Base-by-base conservation (phyloP, 2,888 invertebrate genomes). In the Hemaris fuciformis region DNA sequence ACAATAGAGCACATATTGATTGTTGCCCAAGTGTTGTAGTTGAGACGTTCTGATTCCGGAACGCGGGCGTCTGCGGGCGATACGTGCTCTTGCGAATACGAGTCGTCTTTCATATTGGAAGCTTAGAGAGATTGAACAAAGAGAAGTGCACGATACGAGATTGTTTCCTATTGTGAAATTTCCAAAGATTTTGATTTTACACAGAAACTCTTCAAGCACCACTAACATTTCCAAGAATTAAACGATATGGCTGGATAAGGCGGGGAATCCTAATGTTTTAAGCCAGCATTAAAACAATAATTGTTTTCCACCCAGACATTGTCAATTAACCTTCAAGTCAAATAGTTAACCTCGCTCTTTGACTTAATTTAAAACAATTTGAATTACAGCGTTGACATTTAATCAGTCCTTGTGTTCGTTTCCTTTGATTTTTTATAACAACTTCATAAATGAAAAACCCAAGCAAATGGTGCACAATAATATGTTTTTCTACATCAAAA, bases 21-120 rank as follows among this genome's bases (percentile, higher is more conserved):
- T 72, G 62, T 70, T 73, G 69, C 62, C 64, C 65, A 70, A 69
- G 63, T 62, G 67, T 66, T 66, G 62, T 70, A 71, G 76, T 82
- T 80, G 66, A 66, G 75, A 72, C 76, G 66, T 83, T 82, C 71
- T 67, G 63, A 64, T 61, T 70, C 59, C 41, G 57, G 45, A 62
- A 63, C 57, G 62, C 59, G 65, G 62, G 68, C 64, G 62, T 64
- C 65, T 64, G 67, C 70, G 74, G 73, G 72, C 72, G 71, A 76
- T 72, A 73, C 69, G 74, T 76, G 77, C 80, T 76, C 77, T 82
- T 79, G 76, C 73, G 77, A 75, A 78, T 77, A 72, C 72, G 75
- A 85, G 73, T 79, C 81, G 77, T 79, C 78, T 83, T 84, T 83
- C 80, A 83, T 85, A 85, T 83, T 81, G 79, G 65, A 72, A 74